Conservation (phyloP, 2,797 vertebrate species). For the Oryzias sinensis region DNA sequence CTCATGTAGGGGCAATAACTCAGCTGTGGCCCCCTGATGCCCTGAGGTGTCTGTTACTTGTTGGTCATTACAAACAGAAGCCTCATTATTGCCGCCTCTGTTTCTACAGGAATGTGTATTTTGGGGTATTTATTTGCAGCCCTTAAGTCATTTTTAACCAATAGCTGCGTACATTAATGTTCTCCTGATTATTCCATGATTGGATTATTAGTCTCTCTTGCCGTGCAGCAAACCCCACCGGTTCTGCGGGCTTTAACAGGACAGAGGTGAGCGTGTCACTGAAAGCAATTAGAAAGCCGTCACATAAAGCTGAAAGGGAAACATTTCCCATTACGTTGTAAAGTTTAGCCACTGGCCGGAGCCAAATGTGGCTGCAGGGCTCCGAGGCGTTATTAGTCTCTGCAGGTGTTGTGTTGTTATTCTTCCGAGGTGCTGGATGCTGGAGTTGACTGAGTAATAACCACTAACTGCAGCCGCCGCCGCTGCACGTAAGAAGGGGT, state of each 20-base stretch:
- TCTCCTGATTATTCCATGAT: slow-evolving; percentile 69
- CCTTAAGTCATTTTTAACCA: slow-evolving; percentile 54
- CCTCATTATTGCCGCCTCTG: slow-evolving; percentile 41
- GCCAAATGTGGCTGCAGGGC: slow-evolving; percentile 40
- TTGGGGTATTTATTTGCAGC: slow-evolving; percentile 49
- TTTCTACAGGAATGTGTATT: slow-evolving; percentile 48
- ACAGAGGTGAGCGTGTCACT: slow-evolving; percentile 62
- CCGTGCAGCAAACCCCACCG: slow-evolving; percentile 29
- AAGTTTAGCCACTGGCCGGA: slow-evolving; percentile 56
- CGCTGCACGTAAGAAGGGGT: background rate
- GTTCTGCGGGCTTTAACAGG: slow-evolving; percentile 38
- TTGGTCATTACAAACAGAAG: slow-evolving; percentile 27
- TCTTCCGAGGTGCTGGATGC: slow-evolving; percentile 37
- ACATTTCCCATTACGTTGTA: slow-evolving; percentile 63
- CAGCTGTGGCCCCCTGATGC: slow-evolving; percentile 23
- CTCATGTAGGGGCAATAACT: slow-evolving; percentile 22
- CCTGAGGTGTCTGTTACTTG: slow-evolving; percentile 19
- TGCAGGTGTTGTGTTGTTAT: slow-evolving; percentile 37
- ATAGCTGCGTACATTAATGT: slow-evolving; percentile 64
- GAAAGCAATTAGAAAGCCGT: slow-evolving; percentile 74
- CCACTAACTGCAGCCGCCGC: slow-evolving; percentile 38
- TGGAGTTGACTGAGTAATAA: slow-evolving; percentile 47
- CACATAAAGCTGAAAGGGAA: slow-evolving; percentile 51
- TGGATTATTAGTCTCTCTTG: slow-evolving; percentile 43
- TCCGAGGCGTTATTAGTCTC: slow-evolving; percentile 53